Percentiles rank a stretch among this genome's conserved stretches.
Conservation (phyloP, 2,888 invertebrate species). For the Leucoma salicis region DNA sequence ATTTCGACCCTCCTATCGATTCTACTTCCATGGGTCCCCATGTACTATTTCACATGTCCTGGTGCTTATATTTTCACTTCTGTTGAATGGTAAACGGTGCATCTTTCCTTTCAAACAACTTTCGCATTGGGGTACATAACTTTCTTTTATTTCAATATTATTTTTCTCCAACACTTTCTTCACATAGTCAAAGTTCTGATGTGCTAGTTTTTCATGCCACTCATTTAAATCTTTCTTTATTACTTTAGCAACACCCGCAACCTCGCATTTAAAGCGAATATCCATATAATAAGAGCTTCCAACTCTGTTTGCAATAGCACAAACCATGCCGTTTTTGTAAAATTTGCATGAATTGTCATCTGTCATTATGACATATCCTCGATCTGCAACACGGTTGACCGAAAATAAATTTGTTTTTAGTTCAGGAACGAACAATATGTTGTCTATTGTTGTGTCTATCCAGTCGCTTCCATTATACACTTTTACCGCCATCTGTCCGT, state of each 20-base stretch:
- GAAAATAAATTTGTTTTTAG: conserved; percentile 28
- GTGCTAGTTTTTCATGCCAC: conserved; percentile 23
- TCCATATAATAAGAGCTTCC: background rate
- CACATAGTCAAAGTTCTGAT: conserved; percentile 22
- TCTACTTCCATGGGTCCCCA: conserved; percentile 28
- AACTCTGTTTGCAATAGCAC: background rate
- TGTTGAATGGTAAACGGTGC: conserved; percentile 16
- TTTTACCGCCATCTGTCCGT: conserved; percentile 23
- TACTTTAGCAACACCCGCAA: conserved; percentile 1
- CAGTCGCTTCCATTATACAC: conserved; percentile 22
- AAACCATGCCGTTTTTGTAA: conserved; percentile 9
- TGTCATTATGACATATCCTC: conserved; percentile 28
- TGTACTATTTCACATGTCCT: conserved; percentile 29
- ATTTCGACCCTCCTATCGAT: conserved; percentile 27
- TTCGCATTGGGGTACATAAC: conserved; percentile 10
- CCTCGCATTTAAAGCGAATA: background rate
- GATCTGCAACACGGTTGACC: conserved; percentile 17
- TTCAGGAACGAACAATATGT: conserved; percentile 30
- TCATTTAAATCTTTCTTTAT: conserved; percentile 9
- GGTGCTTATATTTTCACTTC: conserved; percentile 19
- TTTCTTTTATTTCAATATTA: conserved; percentile 18
- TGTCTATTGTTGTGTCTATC: conserved; percentile 26
- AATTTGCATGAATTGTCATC: conserved; percentile 23
- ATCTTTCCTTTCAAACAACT: conserved; percentile 18
- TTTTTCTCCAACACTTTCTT: conserved; percentile 18